Conservation (phyloP, 2,797 vertebrate genomes). For the Linurgus olivaceus region DNA sequence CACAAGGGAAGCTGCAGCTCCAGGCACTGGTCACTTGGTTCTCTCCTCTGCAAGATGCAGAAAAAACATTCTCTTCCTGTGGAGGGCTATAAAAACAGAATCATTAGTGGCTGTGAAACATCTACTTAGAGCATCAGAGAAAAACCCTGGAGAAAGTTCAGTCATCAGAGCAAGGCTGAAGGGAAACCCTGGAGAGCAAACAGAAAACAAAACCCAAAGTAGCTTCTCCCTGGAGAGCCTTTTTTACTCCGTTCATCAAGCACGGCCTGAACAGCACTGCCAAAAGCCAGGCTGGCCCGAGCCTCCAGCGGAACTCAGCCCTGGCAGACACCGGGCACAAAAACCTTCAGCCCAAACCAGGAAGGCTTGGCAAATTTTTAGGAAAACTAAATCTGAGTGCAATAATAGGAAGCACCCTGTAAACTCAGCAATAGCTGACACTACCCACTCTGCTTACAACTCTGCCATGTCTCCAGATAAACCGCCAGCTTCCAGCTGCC, state of each 20-base stretch:
- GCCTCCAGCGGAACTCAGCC: neutral
- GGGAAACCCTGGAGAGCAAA: neutral
- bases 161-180: neutral
- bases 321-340: neutral
- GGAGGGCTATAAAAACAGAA: neutral
- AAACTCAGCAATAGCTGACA: neutral
- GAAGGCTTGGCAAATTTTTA: neutral
- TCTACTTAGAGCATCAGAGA: neutral
- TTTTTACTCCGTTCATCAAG: neutral
- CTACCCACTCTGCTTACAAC: slow-evolving; percentile 53
- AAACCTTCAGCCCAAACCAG: neutral
- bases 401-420: slow-evolving; percentile 21
- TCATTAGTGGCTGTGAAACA: neutral
- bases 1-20: neutral
- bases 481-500: slow-evolving; percentile 31
- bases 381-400: neutral
- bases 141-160: neutral
- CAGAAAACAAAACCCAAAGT: neutral
- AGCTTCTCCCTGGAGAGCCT: neutral
- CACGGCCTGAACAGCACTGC: accelerated
- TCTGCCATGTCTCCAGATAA: slow-evolving; percentile 23
- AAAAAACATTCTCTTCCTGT: neutral
- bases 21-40: neutral
- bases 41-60: neutral
- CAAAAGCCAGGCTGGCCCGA: neutral